Evolutionary conservation across 2,797 vertebrate species (phyloP).

Genomic region (Micropoecilia bifurca): DNA sequence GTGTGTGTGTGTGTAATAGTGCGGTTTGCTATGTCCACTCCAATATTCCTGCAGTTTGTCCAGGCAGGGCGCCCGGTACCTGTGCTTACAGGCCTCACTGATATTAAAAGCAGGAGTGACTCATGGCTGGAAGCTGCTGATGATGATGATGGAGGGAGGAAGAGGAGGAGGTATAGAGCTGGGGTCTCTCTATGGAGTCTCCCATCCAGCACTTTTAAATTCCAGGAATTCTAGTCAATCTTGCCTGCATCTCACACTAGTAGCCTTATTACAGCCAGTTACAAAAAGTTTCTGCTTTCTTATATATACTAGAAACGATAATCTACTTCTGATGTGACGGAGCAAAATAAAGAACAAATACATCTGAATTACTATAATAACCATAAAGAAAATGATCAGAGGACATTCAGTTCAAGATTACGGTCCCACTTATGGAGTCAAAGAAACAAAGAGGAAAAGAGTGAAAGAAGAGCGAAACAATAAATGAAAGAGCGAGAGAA

Average conservation of each 20-base stretch:
- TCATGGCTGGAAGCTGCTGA: conserved; percentile 49
- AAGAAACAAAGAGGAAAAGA: not conserved
- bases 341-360: not conserved
- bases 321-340: not conserved
- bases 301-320: not conserved
- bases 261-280: conserved; percentile 18
- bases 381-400: not conserved
- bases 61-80: conserved; percentile 68
- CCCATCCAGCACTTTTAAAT: conserved; percentile 74
- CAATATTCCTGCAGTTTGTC: conserved; percentile 72
- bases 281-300: not conserved
- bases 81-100: conserved; percentile 59
- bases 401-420: no score
- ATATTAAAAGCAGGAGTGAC: conserved; percentile 69
- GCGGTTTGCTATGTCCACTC: conserved; percentile 58
- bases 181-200: conserved; percentile 64
- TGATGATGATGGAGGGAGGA: conserved; percentile 9
- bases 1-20: conserved; percentile 24
- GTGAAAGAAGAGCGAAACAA: not conserved
- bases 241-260: conserved; percentile 48
- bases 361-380: not conserved
- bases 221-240: conserved; percentile 68
- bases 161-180: conserved; percentile 25
- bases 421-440: not conserved
- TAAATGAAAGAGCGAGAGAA: not conserved